Base-by-base conservation (phyloP, 2,888 invertebrate genomes). In the Tortrix viridana region DNA sequence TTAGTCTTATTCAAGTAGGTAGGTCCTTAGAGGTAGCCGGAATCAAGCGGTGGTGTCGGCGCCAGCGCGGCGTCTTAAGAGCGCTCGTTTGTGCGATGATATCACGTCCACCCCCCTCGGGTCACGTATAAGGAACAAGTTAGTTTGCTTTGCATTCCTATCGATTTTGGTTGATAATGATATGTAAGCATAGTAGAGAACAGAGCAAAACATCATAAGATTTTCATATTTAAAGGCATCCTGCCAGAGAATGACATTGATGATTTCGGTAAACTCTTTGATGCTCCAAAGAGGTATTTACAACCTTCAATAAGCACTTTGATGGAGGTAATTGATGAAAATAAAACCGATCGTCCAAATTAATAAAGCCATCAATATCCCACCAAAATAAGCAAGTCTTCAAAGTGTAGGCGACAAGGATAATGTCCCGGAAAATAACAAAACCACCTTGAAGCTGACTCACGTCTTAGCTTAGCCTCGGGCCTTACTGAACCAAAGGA, bases 1-100 rank as follows among this genome's bases (percentile, higher is more conserved):
- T 32, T 9, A 26, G 2, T 26, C 9, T 26, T 32, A 32, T 32
- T 32, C 32, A 32, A 32, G 32, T 12, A 32, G 4, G 26, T 26
- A 26, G 6, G 3, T 6, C 2, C 41, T 41, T 41, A n/a, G 41
- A n/a, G 16, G 41, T 16, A 41, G 41, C 6, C 41, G 53, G 48
- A 71, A 70, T 67, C 69, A 67, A 77, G 74, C n/a, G n/a, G n/a
- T n/a, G n/a, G 70, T 71, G 69, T 68, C 68, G 76, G 78, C 81
- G 77, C 77, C 76, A 67, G 71, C 46, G 55, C 47, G 66, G 72
- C 76, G 77, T 73, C 70, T n/a, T 65, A 54, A 71, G 71, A 65
- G 61, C 38, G 57, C 53, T 69, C 61, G 70, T 69, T 68, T 68
- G 50, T 52, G 60, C 69, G 72, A 74, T 80, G 80, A 81, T 80